Evolutionary conservation across 2,888 invertebrate species (phyloP).

Genomic region (Agrochola macilenta): DNA sequence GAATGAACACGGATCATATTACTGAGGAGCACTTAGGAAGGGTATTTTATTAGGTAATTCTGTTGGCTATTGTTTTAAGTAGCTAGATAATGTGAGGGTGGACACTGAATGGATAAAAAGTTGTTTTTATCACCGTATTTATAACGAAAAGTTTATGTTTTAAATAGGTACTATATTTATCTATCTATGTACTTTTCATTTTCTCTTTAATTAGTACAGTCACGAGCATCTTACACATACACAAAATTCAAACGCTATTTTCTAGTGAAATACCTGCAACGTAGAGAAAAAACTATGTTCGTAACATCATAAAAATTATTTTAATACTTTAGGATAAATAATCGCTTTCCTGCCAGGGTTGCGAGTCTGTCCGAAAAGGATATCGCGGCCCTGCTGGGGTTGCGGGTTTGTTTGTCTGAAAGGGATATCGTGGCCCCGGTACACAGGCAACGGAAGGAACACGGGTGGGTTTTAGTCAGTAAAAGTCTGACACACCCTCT

Average conservation of each 20-base stretch:
- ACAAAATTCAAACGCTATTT: background rate
- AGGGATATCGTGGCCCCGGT: too few relatives aligned
- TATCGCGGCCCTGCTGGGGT: too few relatives aligned
- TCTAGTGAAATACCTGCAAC: background rate
- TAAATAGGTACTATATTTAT: too few relatives aligned
- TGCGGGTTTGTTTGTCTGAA: too few relatives aligned
- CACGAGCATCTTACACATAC: background rate
- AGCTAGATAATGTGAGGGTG: background rate
- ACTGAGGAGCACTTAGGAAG: constrained; percentile 38
- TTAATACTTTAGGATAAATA: background rate
- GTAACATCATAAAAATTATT: too few relatives aligned
- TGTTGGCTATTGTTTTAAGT: constrained; percentile 31
- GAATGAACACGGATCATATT: constrained; percentile 38
- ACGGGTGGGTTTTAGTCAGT: too few relatives aligned
- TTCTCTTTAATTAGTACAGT: background rate
- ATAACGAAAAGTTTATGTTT: background rate
- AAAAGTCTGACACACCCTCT: too few relatives aligned
- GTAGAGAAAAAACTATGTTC: too few relatives aligned
- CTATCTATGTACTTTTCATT: background rate
- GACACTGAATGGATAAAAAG: background rate
- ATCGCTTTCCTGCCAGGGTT: too few relatives aligned
- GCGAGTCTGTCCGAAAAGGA: too few relatives aligned
- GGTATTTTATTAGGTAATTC: constrained; percentile 41
- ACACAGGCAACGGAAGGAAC: too few relatives aligned
- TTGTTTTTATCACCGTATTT: background rate